phyloP scores from a whole-genome alignment of 1,140 invertebrate genomes.

The Neodiprion pinetum region DNA sequence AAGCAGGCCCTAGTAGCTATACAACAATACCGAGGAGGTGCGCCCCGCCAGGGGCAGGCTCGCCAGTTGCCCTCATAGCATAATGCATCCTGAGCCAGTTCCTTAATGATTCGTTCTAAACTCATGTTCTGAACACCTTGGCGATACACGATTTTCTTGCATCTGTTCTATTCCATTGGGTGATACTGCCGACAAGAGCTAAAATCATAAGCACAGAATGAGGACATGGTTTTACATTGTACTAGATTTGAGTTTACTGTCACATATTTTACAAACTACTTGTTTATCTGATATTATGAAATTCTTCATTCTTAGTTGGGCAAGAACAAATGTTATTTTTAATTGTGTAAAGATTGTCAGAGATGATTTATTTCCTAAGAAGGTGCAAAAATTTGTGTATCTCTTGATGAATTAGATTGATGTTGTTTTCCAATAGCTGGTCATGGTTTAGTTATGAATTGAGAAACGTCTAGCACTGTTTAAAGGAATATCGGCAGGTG shows the following conservation, averaged over 20 bases:
- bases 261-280: too few species aligned
- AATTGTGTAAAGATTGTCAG: too few species aligned
- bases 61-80: slow-evolving; percentile 60
- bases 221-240: too few species aligned
- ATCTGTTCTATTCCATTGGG: too few species aligned
- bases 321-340: too few species aligned
- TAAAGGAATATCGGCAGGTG: slow-evolving; percentile 46
- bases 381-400: background rate
- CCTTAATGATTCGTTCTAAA: slow-evolving; percentile 49
- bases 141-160: background rate
- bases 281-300: too few species aligned
- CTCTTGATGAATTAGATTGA: background rate
- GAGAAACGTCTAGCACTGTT: slow-evolving; percentile 40
- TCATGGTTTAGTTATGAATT: slow-evolving; percentile 47
- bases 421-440: background rate
- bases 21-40: slow-evolving; percentile 63
- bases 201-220: too few species aligned
- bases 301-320: too few species aligned
- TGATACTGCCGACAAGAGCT: too few species aligned
- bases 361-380: too few species aligned
- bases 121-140: slow-evolving; percentile 34
- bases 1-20: slow-evolving; percentile 62
- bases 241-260: too few species aligned
- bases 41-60: slow-evolving; percentile 61
- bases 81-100: slow-evolving; percentile 45